Percentiles rank a stretch among this genome's conserved stretches.
These are phyloP conservation scores for Danio albolineatus DNA, from an alignment of 2,797 vertebrate genomes.

Conservation along the genomic window DNA sequence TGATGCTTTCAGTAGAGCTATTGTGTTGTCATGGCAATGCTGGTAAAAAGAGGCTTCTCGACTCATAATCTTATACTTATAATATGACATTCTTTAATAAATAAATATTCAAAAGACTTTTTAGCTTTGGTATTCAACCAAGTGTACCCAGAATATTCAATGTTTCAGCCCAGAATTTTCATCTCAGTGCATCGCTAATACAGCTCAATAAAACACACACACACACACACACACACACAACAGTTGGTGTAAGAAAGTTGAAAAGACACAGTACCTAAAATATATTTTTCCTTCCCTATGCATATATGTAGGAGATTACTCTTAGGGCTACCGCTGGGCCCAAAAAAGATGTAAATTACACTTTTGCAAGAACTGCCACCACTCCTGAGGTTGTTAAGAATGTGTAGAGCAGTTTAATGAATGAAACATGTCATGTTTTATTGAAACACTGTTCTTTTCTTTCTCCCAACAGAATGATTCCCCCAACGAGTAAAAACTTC, in stretches of 20 bases:
- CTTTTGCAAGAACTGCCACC: neutral
- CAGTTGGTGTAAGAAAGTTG: neutral
- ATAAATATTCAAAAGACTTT: too few relatives aligned
- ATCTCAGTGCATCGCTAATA: too few relatives aligned
- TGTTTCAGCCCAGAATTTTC: too few relatives aligned
- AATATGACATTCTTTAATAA: too few relatives aligned
- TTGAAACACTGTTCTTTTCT: neutral
- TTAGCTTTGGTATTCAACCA: too few relatives aligned
- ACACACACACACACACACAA: too few relatives aligned
- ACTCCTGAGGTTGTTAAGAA: constrained; percentile 27
- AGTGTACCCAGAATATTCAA: too few relatives aligned
- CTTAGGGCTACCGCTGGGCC: neutral
- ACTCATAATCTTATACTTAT: too few relatives aligned
- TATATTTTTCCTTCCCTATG: neutral
- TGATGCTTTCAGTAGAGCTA: too few relatives aligned
- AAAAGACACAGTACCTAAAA: neutral
- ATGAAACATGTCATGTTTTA: constrained; percentile 9
- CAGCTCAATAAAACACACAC: too few relatives aligned
- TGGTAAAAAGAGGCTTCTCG: too few relatives aligned
- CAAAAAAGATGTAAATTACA: neutral
- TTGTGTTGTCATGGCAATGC: too few relatives aligned
- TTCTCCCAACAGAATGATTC: constrained; percentile 88
- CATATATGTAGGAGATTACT: neutral
- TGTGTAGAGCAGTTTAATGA: constrained; percentile 20
- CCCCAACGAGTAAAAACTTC: constrained; percentile 96